Conservation (phyloP, 2,797 vertebrate species). For the Ceryle rudis region DNA sequence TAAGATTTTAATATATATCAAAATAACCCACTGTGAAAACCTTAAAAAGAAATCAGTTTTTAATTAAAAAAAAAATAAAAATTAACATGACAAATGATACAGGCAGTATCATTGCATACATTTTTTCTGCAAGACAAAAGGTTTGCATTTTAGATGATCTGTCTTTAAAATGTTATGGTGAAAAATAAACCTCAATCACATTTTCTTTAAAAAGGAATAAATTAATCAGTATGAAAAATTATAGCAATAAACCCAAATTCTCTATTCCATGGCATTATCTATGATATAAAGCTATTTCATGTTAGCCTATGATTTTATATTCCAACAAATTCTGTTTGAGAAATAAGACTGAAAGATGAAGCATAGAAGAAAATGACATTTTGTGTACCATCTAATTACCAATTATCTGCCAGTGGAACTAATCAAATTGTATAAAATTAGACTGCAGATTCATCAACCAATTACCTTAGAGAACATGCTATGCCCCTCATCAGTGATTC, state of each 20-base stretch:
- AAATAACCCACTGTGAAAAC: conserved; percentile 6
- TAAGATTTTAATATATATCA: not conserved
- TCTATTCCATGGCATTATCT: conserved; percentile 78
- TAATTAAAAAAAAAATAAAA: not conserved
- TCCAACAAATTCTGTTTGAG: conserved; percentile 78
- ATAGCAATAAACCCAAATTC: conserved; percentile 82
- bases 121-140: not conserved
- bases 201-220: conserved; percentile 77
- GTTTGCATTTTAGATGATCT: conserved; percentile 35
- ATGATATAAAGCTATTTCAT: conserved; percentile 69
- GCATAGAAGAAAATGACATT: conserved; percentile 72
- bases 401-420: conserved; percentile 66
- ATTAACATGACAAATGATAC: conserved; percentile 6
- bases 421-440: conserved; percentile 70
- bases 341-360: conserved; percentile 71
- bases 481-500: conserved; percentile 21
- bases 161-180: conserved; percentile 47
- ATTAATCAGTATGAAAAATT: conserved; percentile 83
- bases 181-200: conserved; percentile 68
- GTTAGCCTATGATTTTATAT: conserved; percentile 73
- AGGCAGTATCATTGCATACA: not conserved
- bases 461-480: conserved; percentile 56
- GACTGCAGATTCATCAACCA: conserved; percentile 55
- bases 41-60: not conserved
- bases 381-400: conserved; percentile 74